Base-by-base conservation (phyloP, 2,113 vertebrate genomes). In the Typhlomys cinereus region DNA sequence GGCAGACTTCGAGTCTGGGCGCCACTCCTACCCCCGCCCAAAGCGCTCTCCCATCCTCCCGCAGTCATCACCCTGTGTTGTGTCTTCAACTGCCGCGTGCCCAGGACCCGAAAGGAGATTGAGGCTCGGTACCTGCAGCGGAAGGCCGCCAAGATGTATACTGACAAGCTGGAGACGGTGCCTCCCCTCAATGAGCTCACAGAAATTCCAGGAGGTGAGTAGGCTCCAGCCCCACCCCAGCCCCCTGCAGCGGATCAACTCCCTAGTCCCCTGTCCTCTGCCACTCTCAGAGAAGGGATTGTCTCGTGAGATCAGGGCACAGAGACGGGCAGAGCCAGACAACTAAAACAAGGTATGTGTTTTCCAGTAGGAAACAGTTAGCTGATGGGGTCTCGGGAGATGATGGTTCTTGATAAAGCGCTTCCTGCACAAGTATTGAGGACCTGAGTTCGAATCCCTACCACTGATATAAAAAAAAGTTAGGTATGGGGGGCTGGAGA, bases 21-120 rank as follows among this genome's bases (percentile, higher is more conserved):
- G 4, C 41, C 70, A 7, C 11, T 29, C 5, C 48, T 31, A 15
- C 39, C 27, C 90, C 0, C 5, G 54, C 4, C 59, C 89, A 78
- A 78, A 81, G 27, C 86, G 2, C 70, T 34, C 69, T 75, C 59
- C 31, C n/a, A 34, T 62, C 84, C 52, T n/a, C n/a, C 59, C 85
- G 6, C 92, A 99, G 99, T 99, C 18, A 99, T 99, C 95, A 99
- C 99, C 0, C 97, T 99, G 10, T 99, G 99, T 96, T 99, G 99
- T 71, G 99, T 99, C 96, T 99, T 99, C 98, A 99, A 99, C 97
- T 99, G 99, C 88, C 99, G 99, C 0, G 99, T 99, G 67, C 99
- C 99, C 0, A 98, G 99, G 36, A 99, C 99, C 5, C 99, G 98
- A 97, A 99, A 99, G 95, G 99, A 99, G 98, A 99, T 99, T 0